A percentile compares a stretch with the other conserved stretches of the same genome.
Conservation (phyloP, 2,797 vertebrate genomes). For the Masticophis lateralis region DNA sequence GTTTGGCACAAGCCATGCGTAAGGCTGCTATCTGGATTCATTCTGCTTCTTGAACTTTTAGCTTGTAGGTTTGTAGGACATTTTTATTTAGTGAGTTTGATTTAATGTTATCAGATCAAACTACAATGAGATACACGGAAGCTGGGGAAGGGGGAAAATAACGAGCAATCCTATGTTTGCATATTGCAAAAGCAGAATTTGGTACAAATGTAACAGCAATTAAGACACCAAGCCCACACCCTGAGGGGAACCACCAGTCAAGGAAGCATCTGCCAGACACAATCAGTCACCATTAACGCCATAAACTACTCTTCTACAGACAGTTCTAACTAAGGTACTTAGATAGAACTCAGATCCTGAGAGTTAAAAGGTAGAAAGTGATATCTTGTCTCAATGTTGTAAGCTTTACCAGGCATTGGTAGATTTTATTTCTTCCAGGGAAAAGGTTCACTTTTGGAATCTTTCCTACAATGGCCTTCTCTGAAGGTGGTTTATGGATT, state of each 20-base stretch:
- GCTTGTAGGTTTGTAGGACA: background rate
- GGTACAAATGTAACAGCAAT: background rate
- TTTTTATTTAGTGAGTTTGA: background rate
- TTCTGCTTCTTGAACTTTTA: background rate
- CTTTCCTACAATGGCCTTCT: background rate
- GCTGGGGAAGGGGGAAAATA: background rate
- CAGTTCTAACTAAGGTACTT: background rate
- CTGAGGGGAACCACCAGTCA: background rate
- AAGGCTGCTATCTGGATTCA: background rate
- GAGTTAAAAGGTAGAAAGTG: background rate
- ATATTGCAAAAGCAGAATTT: background rate
- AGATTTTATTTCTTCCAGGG: background rate
- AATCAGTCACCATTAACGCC: background rate
- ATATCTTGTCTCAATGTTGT: background rate
- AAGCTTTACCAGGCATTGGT: background rate
- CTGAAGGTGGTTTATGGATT: background rate
- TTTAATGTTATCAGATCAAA: background rate
- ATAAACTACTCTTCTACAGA: background rate
- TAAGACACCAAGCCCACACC: background rate
- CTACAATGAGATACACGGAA: background rate
- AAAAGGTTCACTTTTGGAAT: background rate
- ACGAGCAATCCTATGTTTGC: background rate
- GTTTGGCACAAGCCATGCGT: background rate
- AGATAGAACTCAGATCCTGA: background rate
- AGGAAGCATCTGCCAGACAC: background rate